Evolutionary conservation across 53 echinoderm and acorn worm genomes (phyloP), one percentile per base, ranked within the genome.

Genomic region (Mesocentrotus franciscanus): DNA sequence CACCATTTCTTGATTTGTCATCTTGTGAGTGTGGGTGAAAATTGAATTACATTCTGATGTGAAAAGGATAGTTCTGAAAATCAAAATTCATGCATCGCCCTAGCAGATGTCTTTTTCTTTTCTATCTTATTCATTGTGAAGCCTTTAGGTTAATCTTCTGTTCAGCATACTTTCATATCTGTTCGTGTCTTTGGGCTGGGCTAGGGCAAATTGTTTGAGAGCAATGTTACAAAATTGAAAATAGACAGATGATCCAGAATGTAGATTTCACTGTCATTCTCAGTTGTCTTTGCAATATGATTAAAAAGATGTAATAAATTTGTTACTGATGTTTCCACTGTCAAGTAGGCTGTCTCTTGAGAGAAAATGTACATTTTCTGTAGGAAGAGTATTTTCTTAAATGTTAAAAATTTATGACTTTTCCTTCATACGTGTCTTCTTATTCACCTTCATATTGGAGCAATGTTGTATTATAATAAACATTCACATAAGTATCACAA

Each of bases 1-100:
- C 16, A 42, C 20, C 81, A 81, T 81, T 81, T 81, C 81, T 81
- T 81, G 81, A 81, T 81, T 81, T 81, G 20, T 81, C 36, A 81
- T 39, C 20, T 81, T 81, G 39, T 9, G 18, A 81, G 42, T 36
- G 81, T 8, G 17, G 36, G 81, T 81, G 81, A 39, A 42, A 81
- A 81, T 81, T 81, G 17, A 81, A 39, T 81, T 81, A 39, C 81
- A 42, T 81, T 81, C 81, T 81, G 36, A 81, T 81, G 42, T 7
- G 81, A 81, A 81, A 74, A 74, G 74, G 74, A 74, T 74, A 30
- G 74, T 13, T 74, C 18, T 71, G 26, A 71, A 24, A 62, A 62
- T 12, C 34, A 32, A 34, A 81, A 81, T 81, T 7, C 22, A 81
- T 81, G 81, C 42, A 32, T 74, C 13, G 30, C 32, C 11, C 2